phyloP scores from a whole-genome alignment of 92 coral and sea anemone genomes.

The Blastomussa wellsi region DNA sequence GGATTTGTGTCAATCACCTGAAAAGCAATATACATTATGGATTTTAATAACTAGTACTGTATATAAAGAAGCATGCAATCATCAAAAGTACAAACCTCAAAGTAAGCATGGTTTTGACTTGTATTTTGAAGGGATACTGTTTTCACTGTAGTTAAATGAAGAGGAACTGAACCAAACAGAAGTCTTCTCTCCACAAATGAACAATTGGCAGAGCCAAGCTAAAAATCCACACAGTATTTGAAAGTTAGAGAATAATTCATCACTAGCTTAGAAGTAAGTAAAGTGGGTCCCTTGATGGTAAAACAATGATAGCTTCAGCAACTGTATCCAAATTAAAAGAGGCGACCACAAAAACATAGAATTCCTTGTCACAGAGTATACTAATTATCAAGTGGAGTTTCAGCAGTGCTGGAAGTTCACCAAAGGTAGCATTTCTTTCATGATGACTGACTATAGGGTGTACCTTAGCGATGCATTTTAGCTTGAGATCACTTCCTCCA shows the following conservation, averaged over 20 bases:
- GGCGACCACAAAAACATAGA: not conserved
- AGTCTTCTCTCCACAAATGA: conserved; percentile 96
- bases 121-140: conserved; percentile 80
- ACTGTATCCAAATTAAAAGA: not conserved
- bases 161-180: conserved; percentile 89
- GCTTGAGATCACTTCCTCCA: conserved; percentile 80
- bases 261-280: not conserved
- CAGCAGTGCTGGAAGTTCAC: not conserved
- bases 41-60: no score
- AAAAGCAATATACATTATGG: not conserved
- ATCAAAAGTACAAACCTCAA: conserved; percentile 62
- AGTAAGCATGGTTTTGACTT: conserved; percentile 89
- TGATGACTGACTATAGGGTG: not conserved
- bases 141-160: conserved; percentile 86
- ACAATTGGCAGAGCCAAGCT: conserved; percentile 91
- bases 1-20: conserved; percentile 86
- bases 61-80: not conserved
- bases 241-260: not conserved
- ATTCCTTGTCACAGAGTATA: not conserved
- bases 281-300: not conserved
- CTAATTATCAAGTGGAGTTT: not conserved
- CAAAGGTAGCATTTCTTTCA: not conserved
- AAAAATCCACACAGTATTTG: not conserved
- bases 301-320: not conserved
- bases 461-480: conserved; percentile 85